Evolutionary conservation across 2,113 vertebrate genomes (phyloP).

Genomic region (Spheniscus mendiculus): DNA sequence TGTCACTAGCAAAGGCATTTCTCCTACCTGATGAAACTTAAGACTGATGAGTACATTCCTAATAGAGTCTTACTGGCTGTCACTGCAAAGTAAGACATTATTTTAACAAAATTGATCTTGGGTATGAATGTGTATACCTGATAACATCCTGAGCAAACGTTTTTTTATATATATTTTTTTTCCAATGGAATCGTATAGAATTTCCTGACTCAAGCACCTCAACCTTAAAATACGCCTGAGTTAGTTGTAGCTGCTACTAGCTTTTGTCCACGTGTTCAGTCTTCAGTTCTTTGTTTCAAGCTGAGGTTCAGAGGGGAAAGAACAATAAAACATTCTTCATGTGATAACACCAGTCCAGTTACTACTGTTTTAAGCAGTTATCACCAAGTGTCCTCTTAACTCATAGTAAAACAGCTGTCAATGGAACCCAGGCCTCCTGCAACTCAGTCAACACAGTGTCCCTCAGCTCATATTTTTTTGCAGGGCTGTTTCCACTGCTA

Average conservation of each 20-base stretch:
- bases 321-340: not conserved
- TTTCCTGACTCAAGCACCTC: not conserved
- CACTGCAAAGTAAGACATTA: not conserved
- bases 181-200: not conserved
- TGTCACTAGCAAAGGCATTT: not conserved
- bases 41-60: not conserved
- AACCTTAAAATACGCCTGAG: rapidly evolving
- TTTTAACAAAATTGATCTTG: not conserved
- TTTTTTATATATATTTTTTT: not conserved
- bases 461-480: not conserved
- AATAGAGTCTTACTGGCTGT: not conserved
- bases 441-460: rapidly evolving
- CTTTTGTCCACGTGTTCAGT: not conserved
- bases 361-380: not conserved
- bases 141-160: not conserved
- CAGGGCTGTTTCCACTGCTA: not conserved
- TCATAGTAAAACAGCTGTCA: not conserved
- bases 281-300: not conserved
- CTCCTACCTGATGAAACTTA: not conserved
- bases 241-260: not conserved
- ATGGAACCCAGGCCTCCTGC: not conserved
- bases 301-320: not conserved
- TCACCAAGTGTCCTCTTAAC: not conserved
- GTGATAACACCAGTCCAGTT: not conserved
- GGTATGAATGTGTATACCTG: not conserved